phyloP scores from a whole-genome alignment of 2,113 vertebrate genomes.

The Myrmecophaga tridactyla region DNA sequence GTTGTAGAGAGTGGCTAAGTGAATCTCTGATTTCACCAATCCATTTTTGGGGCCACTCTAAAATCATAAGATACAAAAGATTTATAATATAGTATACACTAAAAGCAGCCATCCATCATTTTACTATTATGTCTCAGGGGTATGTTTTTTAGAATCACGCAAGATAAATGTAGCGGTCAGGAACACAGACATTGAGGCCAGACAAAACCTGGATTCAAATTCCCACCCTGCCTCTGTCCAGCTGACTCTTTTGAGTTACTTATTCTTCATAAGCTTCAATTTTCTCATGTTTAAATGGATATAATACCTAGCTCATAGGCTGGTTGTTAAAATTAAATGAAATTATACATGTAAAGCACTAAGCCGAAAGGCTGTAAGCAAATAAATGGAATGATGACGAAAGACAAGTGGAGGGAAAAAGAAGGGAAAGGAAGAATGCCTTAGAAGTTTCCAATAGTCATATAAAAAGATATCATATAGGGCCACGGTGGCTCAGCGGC shows the following conservation, averaged over 20 bases:
- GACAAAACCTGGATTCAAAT: not conserved
- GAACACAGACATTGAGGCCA: not conserved
- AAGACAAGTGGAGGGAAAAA: not conserved
- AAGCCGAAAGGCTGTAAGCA: not conserved
- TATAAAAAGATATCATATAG: not conserved
- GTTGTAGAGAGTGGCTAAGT: not conserved
- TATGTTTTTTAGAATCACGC: not conserved
- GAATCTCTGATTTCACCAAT: not conserved
- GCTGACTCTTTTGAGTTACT: not conserved
- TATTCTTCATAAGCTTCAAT: conserved; percentile 26
- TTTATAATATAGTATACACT: not conserved
- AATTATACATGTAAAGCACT: not conserved
- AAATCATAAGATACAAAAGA: not conserved
- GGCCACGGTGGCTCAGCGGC: too few species aligned
- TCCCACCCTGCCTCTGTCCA: not conserved
- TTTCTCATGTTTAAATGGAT: conserved; percentile 24
- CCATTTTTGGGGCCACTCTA: not conserved
- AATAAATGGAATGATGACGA: not conserved
- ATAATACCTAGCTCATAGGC: not conserved
- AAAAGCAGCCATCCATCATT: not conserved
- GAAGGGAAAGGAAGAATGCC: not conserved
- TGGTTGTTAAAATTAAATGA: not conserved
- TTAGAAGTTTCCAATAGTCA: conserved; percentile 16
- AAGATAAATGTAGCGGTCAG: not conserved
- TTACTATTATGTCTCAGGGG: not conserved